Evolutionary conservation across 2,797 vertebrate species (phyloP), one percentile per base, ranked within the genome.

Genomic region (Emydoidea blandingii): DNA sequence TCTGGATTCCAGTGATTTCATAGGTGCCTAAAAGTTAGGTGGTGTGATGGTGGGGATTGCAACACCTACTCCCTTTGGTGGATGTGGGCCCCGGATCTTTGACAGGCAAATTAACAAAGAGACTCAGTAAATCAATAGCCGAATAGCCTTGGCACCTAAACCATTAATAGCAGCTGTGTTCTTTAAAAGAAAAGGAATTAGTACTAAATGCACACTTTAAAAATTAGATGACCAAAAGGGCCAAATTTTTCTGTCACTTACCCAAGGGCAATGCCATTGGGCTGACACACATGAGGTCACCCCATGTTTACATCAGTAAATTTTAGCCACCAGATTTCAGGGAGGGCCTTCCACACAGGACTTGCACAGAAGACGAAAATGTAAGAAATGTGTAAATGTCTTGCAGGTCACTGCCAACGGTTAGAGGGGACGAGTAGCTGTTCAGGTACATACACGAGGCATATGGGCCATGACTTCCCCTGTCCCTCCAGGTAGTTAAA

Each of bases 211-310:
- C 6, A 3, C 74, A 0, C 0, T 12, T 25, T 82, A 41, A 52
- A 94, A 87, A 52, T 0, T 34, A 80, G 15, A 79, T 87, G 74
- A 83, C 85, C 19, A 31, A 56, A 56, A 93, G 23, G 52, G 79
- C 34, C 80, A 57, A 91, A 93, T 41, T 94, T 91, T 81, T 44
- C 74, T 95, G 74, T 91, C 89, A 74, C 65, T 68, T 68, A 65
- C 62, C 34, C 34, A 16, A 37, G 65, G 65, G n/a, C 65, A 68
- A 37, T 19, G 21, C 65, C 65, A 10, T 21, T 19, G 65, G 18
- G 65, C 8, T 68, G 37, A 68, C 16, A 68, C 65, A 68, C 21
- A 9, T 37, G 18, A 68, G 65, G n/a, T 37, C 16, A 10, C 8
- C 65, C 18, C n/a, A n/a, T 37, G 19, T 68, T 68, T 82, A 37